These are phyloP conservation scores for Drosophila colorata DNA, from an alignment of 2,888 invertebrate species.

Conservation along the genomic window DNA sequence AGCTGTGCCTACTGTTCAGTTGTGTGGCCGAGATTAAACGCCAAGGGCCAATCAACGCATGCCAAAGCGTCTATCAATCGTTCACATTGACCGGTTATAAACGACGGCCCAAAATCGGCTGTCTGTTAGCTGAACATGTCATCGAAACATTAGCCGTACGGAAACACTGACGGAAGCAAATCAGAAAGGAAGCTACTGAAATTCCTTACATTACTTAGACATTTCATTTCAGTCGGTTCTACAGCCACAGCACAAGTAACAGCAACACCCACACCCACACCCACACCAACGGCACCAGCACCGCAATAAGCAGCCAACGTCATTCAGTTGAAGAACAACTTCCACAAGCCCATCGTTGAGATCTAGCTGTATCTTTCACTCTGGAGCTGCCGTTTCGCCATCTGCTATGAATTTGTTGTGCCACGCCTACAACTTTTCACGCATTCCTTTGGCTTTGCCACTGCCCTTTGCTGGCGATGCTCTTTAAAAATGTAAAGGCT, in stretches of 20 bases:
- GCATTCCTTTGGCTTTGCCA: slow-evolving; percentile 27
- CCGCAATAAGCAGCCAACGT: slow-evolving; percentile 2
- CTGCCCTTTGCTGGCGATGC: not conserved
- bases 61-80: slow-evolving; percentile 50
- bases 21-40: slow-evolving; percentile 64
- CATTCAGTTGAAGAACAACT: slow-evolving; percentile 15
- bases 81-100: slow-evolving; percentile 24
- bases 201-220: slow-evolving; percentile 62
- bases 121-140: slow-evolving; percentile 32
- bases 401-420: slow-evolving; percentile 63
- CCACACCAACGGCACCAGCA: slow-evolving; percentile 4
- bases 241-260: slow-evolving; percentile 4
- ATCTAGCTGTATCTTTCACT: slow-evolving; percentile 11
- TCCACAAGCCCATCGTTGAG: slow-evolving; percentile 5
- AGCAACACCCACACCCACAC: slow-evolving; percentile 14
- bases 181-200: slow-evolving; percentile 55
- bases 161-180: slow-evolving; percentile 54
- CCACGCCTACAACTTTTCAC: slow-evolving; percentile 39
- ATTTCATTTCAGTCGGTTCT: slow-evolving; percentile 55
- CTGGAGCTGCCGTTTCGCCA: slow-evolving; percentile 33
- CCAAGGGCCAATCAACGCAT: slow-evolving; percentile 73
- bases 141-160: slow-evolving; percentile 40
- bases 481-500: not conserved
- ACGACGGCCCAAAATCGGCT: slow-evolving; percentile 11
- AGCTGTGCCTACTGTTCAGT: slow-evolving; percentile 39